A percentile compares a stretch with the other conserved stretches of the same genome.
Conservation (phyloP, 2,888 invertebrate species). For the Thymelicus lineola region DNA sequence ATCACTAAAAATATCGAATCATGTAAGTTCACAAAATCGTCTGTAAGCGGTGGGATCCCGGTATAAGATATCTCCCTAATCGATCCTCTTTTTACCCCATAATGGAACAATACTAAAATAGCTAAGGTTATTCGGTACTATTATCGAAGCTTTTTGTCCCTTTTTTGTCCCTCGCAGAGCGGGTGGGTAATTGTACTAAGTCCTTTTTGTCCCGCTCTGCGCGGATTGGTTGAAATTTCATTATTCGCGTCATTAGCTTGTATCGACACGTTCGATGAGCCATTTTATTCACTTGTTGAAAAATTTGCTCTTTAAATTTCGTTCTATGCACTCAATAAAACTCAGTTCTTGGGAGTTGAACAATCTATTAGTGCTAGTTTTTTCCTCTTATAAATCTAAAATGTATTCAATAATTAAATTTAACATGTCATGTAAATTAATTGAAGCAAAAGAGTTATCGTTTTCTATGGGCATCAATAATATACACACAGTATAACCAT, state of each 20-base stretch:
- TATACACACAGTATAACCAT: too few relatives aligned
- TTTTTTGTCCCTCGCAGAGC: constrained; percentile 72
- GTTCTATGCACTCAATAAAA: constrained; percentile 21
- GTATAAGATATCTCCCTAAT: constrained; percentile 9
- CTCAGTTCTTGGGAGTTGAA: background rate
- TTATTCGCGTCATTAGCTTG: constrained; percentile 64
- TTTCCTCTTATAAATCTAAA: too few relatives aligned
- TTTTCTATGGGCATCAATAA: too few relatives aligned
- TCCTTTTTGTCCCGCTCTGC: constrained; percentile 65
- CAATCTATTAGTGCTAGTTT: background rate
- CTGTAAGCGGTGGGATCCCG: background rate
- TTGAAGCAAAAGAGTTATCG: too few relatives aligned
- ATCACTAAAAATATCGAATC: background rate
- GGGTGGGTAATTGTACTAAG: constrained; percentile 77
- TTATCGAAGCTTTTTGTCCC: constrained; percentile 64
- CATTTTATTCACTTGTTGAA: constrained; percentile 49
- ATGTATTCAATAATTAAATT: too few relatives aligned
- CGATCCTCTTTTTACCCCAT: constrained; percentile 52
- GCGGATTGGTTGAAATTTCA: constrained; percentile 54
- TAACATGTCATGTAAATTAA: too few relatives aligned
- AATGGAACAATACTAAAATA: constrained; percentile 51
- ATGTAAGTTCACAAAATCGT: background rate
- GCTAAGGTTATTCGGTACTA: constrained; percentile 61
- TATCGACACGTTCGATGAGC: constrained; percentile 45
- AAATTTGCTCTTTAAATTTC: constrained; percentile 23